Conservation (phyloP, 1,140 invertebrate genomes). For the Brachionus sp. region DNA sequence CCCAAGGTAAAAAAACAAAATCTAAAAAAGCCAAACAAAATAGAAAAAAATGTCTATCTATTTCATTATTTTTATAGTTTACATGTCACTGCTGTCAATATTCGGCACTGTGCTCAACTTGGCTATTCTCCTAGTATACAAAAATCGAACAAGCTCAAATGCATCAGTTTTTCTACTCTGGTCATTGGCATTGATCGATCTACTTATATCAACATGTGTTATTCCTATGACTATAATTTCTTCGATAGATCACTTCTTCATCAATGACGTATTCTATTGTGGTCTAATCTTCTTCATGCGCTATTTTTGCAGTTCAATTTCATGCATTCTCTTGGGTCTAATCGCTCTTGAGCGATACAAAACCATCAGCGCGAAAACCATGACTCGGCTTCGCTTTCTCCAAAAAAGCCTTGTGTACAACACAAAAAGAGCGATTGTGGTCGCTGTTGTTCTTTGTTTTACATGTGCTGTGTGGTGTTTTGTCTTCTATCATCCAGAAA, state of each 20-base stretch:
- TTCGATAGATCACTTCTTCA: not conserved
- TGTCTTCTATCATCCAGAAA: not conserved
- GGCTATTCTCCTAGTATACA: not conserved
- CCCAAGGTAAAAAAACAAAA: not conserved
- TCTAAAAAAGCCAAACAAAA: slow-evolving; percentile 8
- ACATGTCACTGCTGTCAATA: slow-evolving; percentile 28
- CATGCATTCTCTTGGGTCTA: not conserved
- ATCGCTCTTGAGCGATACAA: slow-evolving; percentile 35
- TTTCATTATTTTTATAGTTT: slow-evolving; percentile 4
- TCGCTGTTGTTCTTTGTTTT: not conserved
- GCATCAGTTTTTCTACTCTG: not conserved
- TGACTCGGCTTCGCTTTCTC: slow-evolving; percentile 15
- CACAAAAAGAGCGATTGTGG: slow-evolving; percentile 16
- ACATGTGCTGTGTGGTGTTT: slow-evolving; percentile 10
- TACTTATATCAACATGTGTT: not conserved
- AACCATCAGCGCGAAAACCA: slow-evolving; percentile 23
- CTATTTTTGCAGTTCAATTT: slow-evolving; percentile 40
- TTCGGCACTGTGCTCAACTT: slow-evolving; percentile 26
- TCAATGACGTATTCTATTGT: slow-evolving; percentile 31
- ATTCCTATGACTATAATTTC: slow-evolving; percentile 19
- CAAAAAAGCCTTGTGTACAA: slow-evolving; percentile 24
- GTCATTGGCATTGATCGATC: slow-evolving; percentile 15
- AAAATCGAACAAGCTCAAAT: not conserved
- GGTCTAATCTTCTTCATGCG: slow-evolving; percentile 7
- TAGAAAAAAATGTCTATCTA: not conserved